Evolutionary conservation across 2,888 invertebrate species (phyloP).

Genomic region (Polydrusus tereticollis): DNA sequence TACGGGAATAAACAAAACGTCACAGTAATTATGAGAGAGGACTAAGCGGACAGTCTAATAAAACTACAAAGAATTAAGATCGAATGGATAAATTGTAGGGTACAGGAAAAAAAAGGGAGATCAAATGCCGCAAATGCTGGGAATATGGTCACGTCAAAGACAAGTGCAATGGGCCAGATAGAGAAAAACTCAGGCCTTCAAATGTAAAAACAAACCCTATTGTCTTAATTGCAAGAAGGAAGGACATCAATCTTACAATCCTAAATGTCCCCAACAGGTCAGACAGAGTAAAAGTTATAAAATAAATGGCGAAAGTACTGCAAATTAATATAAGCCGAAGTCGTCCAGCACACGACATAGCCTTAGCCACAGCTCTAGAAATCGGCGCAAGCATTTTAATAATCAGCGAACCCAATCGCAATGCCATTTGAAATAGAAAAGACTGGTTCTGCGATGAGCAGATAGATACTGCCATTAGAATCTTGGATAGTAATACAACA

Average conservation of each 20-base stretch:
- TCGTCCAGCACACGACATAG: too few relatives aligned
- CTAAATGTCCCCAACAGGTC: neutral
- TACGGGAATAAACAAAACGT: slow-evolving; percentile 46
- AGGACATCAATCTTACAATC: slow-evolving; percentile 29
- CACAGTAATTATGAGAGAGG: slow-evolving; percentile 38
- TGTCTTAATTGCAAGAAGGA: slow-evolving; percentile 44
- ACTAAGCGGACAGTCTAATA: slow-evolving; percentile 21
- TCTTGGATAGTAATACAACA: too few relatives aligned
- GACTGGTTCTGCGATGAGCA: too few relatives aligned
- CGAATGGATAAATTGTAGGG: slow-evolving; percentile 35
- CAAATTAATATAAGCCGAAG: too few relatives aligned
- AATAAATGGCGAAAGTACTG: too few relatives aligned
- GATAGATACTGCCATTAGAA: too few relatives aligned
- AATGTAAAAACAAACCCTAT: slow-evolving; percentile 41
- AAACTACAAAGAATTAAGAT: slow-evolving; percentile 19
- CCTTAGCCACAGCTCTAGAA: too few relatives aligned
- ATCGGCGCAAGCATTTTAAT: too few relatives aligned
- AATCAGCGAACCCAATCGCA: too few relatives aligned
- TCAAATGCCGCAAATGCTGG: slow-evolving; percentile 49
- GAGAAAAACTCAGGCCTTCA: slow-evolving; percentile 23
- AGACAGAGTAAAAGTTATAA: too few relatives aligned
- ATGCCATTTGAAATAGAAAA: too few relatives aligned
- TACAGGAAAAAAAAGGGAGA: slow-evolving; percentile 35
- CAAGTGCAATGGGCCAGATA: slow-evolving; percentile 47
- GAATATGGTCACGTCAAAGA: slow-evolving; percentile 37